These are phyloP conservation scores for Drosophila grimshawi DNA, from an alignment of 1,140 invertebrate genomes.

Conservation along the genomic window DNA sequence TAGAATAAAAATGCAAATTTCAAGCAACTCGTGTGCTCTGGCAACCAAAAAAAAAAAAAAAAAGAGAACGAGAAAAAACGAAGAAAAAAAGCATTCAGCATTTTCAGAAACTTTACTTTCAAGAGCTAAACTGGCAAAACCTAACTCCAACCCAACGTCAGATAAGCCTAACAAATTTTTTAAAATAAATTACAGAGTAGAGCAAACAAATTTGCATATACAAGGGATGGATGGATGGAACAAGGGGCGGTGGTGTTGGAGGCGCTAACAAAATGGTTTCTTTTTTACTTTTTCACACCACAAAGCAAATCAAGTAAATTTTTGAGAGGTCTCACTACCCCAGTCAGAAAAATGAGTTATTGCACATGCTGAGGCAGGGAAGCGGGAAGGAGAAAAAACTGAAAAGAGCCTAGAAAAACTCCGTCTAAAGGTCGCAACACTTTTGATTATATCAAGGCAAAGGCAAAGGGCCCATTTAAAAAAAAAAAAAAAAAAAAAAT, in stretches of 20 bases:
- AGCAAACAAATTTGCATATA: slow-evolving; percentile 82
- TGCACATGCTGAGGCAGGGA: slow-evolving; percentile 60
- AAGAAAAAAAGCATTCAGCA: slow-evolving; percentile 32
- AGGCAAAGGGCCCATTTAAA: slow-evolving; percentile 50
- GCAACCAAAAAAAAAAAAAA: slow-evolving; percentile 36
- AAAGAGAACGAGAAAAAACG: slow-evolving; percentile 29
- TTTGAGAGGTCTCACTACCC: slow-evolving; percentile 54
- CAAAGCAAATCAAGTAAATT: slow-evolving; percentile 80
- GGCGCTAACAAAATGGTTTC: slow-evolving; percentile 41
- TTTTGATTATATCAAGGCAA: slow-evolving; percentile 77
- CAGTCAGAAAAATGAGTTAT: slow-evolving; percentile 73
- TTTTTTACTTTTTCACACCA: slow-evolving; percentile 64
- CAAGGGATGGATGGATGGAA: slow-evolving; percentile 17
- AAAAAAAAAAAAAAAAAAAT: slow-evolving; percentile 46
- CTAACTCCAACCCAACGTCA: slow-evolving; percentile 46
- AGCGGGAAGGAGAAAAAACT: slow-evolving; percentile 14
- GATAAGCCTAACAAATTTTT: slow-evolving; percentile 83
- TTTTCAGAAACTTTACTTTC: slow-evolving; percentile 54
- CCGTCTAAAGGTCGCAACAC: slow-evolving; percentile 60
- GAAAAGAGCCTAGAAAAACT: slow-evolving; percentile 40
- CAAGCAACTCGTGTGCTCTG: slow-evolving; percentile 63
- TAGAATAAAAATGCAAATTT: slow-evolving; percentile 77
- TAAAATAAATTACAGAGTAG: slow-evolving; percentile 81
- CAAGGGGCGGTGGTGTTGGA: no score
- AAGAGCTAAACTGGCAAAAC: slow-evolving; percentile 19